Evolutionary conservation across 2,888 invertebrate species (phyloP).

Genomic region (Linnaemya vulpina): DNA sequence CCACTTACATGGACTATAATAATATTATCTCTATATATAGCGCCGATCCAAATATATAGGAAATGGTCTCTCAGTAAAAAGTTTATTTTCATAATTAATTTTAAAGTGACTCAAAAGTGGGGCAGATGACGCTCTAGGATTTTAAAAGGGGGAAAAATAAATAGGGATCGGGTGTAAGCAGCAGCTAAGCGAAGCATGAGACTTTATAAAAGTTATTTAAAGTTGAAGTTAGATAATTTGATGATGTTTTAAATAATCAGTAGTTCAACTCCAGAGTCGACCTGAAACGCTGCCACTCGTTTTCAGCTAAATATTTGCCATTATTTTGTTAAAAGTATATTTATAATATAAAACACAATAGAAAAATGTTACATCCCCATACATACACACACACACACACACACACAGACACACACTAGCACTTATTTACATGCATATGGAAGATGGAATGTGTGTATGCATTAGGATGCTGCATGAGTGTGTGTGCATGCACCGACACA

Average conservation of each 20-base stretch:
- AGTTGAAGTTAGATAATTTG: neutral
- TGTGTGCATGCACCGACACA: neutral
- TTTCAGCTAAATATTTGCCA: conserved; percentile 3
- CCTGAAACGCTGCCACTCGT: neutral
- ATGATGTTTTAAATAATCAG: neutral
- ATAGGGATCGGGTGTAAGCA: too few species aligned
- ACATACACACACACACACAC: neutral
- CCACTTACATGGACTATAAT: too few species aligned
- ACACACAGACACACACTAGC: neutral
- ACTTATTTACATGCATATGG: too few species aligned
- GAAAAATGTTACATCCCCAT: neutral
- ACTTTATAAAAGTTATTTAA: too few species aligned
- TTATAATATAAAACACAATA: neutral
- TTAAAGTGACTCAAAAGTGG: too few species aligned
- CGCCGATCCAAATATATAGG: too few species aligned
- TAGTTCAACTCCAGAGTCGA: neutral
- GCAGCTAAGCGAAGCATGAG: too few species aligned
- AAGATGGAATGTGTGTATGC: neutral
- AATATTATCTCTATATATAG: too few species aligned
- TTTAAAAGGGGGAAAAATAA: too few species aligned
- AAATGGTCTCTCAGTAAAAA: too few species aligned
- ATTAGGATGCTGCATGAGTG: neutral
- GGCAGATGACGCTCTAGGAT: too few species aligned
- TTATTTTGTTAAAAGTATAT: conserved; percentile 19
- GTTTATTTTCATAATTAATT: too few species aligned